Base-by-base conservation (phyloP, 2,888 invertebrate species). In the Caenorhabditis sp. region DNA sequence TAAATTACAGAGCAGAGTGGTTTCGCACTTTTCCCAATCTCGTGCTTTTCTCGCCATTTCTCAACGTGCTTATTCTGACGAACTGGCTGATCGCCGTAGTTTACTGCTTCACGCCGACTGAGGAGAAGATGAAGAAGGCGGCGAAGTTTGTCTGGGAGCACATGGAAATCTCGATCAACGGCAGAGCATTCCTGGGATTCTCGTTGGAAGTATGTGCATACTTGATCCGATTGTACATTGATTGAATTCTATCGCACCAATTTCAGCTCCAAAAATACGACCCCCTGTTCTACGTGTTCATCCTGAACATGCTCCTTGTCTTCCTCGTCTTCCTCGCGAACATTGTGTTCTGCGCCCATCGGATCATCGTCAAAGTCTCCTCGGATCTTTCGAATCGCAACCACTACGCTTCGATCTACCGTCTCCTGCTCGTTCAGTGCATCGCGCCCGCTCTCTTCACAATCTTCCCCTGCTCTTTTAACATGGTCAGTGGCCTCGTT, bases 301-400 rank as follows among this genome's bases (percentile, higher is more conserved):
- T 66, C 27, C 48, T 17, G 5, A 66, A 66, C 39, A 66, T 66
- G 50, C 11, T 66, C 7, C 4, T 58, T 8, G 24, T 66, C 22
- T 58, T 66, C 27, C 5, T 58, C 5, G 11, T 66, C 13, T 41
- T 66, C 0, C 32, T 66, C 13, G 8, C 41, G n/a, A 50, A 32
- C 11, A 66, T 66, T 11, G 13, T 48, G 2, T 58, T 58, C 30
- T 66, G 27, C 17, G 66, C 56, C n/a, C 48, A 58, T 22, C 66
- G 66, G 2, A 66, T 66, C n/a, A 66, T 66, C 8, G 9, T 17
- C 15, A 66, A 66, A 50, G 41, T 66, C 7, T 66, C 66, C 2
- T 66, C 66, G 11, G 66, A 66, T 22, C 39, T 66, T 2, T 58
- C 66, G 22, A 66, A 66, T 41, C 66, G 66, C 17, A 66, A 58